Conservation (phyloP, 2,888 invertebrate species). For the Ormyrus nitidulus region DNA sequence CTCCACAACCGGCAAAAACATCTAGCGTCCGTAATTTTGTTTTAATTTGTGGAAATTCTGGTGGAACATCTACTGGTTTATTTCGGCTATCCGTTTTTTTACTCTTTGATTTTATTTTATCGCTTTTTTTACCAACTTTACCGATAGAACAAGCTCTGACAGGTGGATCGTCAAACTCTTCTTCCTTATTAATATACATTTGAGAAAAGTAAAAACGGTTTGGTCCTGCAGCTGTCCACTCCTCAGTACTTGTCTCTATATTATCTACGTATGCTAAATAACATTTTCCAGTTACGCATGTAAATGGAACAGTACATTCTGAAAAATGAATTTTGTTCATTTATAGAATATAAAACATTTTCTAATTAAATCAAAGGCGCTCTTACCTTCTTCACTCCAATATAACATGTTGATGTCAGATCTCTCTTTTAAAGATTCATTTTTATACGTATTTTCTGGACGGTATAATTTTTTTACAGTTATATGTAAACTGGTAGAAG, state of each 20-base stretch:
- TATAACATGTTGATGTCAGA: constrained; percentile 85
- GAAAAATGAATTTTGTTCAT: constrained; percentile 58
- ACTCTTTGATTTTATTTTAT: constrained; percentile 81
- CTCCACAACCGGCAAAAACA: constrained; percentile 92
- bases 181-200: constrained; percentile 79
- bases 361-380: neutral
- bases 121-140: constrained; percentile 80
- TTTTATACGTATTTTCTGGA: constrained; percentile 84
- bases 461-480: constrained; percentile 84
- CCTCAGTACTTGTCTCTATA: constrained; percentile 76
- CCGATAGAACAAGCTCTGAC: constrained; percentile 79
- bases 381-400: constrained; percentile 85
- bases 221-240: constrained; percentile 82
- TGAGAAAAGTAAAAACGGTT: constrained; percentile 85
- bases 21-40: constrained; percentile 83
- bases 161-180: constrained; percentile 81
- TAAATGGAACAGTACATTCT: constrained; percentile 78
- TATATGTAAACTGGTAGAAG: constrained; percentile 80
- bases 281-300: constrained; percentile 83
- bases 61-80: constrained; percentile 64
- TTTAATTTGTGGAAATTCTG: constrained; percentile 72
- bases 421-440: constrained; percentile 78
- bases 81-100: constrained; percentile 65
- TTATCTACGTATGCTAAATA: constrained; percentile 82
- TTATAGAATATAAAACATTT: constrained; percentile 2